Conservation (phyloP, 2,113 vertebrate species). For the Mionectes macconnelli region DNA sequence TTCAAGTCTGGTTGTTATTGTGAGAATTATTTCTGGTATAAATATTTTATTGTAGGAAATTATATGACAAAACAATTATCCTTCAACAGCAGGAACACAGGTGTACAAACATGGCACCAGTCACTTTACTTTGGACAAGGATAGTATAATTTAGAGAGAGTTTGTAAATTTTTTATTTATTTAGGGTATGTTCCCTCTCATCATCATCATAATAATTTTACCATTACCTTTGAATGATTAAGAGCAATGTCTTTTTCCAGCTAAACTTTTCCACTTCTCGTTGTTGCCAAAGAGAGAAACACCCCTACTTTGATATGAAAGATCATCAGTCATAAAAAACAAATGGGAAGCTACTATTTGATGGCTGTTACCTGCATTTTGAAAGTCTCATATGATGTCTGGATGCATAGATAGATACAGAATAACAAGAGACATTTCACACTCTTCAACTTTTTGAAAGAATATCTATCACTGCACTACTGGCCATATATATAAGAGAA, state of each 20-base stretch:
- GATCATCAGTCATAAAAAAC: background rate
- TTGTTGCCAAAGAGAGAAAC: too few relatives aligned
- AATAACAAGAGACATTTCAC: background rate
- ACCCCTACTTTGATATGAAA: background rate
- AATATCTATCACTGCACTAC: background rate
- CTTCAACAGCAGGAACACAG: background rate
- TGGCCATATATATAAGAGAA: background rate
- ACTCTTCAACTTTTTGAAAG: background rate
- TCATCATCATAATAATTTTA: background rate
- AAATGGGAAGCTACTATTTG: background rate
- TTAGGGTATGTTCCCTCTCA: background rate
- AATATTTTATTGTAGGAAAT: background rate
- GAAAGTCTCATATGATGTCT: background rate
- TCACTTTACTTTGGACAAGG: background rate
- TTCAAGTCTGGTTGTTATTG: background rate
- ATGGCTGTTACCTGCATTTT: background rate
- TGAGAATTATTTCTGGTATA: background rate
- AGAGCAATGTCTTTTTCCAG: background rate
- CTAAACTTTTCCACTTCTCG: background rate
- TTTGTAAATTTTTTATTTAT: background rate
- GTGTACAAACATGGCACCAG: background rate
- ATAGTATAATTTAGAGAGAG: background rate
- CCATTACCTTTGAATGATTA: background rate
- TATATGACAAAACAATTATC: background rate
- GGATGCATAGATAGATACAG: background rate